Conservation (phyloP, 2,797 vertebrate species). For the Clarias laeviceps region DNA sequence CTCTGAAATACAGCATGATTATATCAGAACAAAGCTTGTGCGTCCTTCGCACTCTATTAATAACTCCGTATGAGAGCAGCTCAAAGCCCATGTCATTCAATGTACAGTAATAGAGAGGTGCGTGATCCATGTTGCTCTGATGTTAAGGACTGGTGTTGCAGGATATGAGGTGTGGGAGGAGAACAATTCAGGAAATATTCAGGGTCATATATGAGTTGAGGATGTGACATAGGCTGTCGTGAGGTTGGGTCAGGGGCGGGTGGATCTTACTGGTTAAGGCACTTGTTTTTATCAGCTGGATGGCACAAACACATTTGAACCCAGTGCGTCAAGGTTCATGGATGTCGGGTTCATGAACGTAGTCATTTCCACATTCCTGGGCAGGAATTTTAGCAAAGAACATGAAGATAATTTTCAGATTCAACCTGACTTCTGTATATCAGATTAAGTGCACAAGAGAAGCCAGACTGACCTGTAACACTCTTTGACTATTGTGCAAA, state of each 20-base stretch:
- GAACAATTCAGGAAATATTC: neutral
- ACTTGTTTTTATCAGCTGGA: slow-evolving; percentile 68
- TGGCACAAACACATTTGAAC: slow-evolving; percentile 63
- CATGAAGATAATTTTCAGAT: neutral
- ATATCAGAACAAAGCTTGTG: neutral
- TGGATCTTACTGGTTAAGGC: slow-evolving; percentile 61
- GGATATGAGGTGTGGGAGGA: slow-evolving; percentile 34
- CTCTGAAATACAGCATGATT: neutral
- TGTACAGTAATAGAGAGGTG: neutral
- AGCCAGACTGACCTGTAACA: neutral
- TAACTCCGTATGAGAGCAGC: neutral
- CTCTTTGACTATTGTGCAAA: neutral
- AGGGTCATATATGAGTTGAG: slow-evolving; percentile 44
- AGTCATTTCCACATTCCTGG: neutral
- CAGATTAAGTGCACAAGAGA: neutral
- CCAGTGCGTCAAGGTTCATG: slow-evolving; percentile 40
- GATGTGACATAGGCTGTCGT: slow-evolving; percentile 29
- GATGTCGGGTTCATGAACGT: neutral
- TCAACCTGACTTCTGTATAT: neutral
- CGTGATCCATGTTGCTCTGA: neutral
- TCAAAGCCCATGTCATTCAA: neutral
- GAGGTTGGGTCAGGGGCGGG: slow-evolving; percentile 27
- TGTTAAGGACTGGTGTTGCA: neutral
- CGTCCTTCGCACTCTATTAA: slow-evolving; percentile 21
- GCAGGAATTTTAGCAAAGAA: neutral